Evolutionary conservation across 2,888 invertebrate genomes (phyloP), one percentile per base, ranked within the genome.

Genomic region (Archips crataeganus): DNA sequence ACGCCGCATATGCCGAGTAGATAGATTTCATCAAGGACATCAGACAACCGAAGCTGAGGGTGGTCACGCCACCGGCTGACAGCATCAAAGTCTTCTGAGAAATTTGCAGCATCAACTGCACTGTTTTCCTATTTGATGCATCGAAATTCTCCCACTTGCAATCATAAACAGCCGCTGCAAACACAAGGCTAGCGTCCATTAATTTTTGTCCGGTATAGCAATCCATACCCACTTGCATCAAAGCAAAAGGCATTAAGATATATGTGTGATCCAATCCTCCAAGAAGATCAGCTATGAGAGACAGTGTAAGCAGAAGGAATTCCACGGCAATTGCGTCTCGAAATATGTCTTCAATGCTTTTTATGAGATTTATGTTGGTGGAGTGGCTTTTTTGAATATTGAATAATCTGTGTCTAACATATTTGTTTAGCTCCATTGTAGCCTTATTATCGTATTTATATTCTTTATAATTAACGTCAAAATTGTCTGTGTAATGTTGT

Each of bases 141-240:
- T 89, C 83, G 36, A 90, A 91, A 39, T 88, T 87, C 77, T 92
- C 91, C 92, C 92, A 93, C 49, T 87, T 84, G 47, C 88, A 89
- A 61, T 81, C 80, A 42, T 91, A 92, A 0, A 91, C 84, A 0
- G 91, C 85, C 0, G 75, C 71, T 63, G 88, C 87, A 36, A 92
- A 90, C 0, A 71, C 63, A 0, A 77, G n/a, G 73, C 85, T 85
- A 0, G 91, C 89, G 32, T 91, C 89, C 66, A 87, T 85, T 0
- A 92, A 75, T 2, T 83, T 82, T 73, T 91, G 92, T 0, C 92
- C 92, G 2, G 82, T 81, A 2, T 84, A 82, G 75, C 91, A 91
- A 75, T 90, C 90, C 79, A 89, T 85, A 0, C 81, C 83, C 0
- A 89, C 82, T 76, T 84, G 82, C 70, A 65, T 74, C 9, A 78